Conservation (phyloP, 2,888 invertebrate genomes). For the Spicauda simplicius region DNA sequence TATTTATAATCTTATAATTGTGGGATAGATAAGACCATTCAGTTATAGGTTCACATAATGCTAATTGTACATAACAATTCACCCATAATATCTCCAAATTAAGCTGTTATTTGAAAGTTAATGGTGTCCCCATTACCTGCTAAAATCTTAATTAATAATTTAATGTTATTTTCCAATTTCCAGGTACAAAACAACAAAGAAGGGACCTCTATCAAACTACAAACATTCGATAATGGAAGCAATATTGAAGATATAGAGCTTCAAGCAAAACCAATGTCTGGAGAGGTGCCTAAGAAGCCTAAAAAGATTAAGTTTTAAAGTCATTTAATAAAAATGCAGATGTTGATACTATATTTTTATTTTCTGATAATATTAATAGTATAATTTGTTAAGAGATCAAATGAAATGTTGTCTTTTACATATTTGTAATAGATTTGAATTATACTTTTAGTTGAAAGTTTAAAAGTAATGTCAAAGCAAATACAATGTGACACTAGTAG, state of each 20-base stretch:
- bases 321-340: background rate
- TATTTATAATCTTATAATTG: too few species aligned
- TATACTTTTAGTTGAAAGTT: too few species aligned
- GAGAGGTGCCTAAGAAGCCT: constrained; percentile 61
- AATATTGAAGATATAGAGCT: constrained; percentile 74
- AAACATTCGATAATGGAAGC: constrained; percentile 65
- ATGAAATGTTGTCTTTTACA: background rate
- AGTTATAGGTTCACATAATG: too few species aligned
- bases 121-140: too few species aligned
- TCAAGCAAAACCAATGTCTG: constrained; percentile 45
- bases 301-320: constrained; percentile 75
- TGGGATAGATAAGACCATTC: too few species aligned
- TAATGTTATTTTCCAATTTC: constrained; percentile 40
- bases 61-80: too few species aligned
- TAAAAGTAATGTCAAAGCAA: too few species aligned
- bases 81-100: too few species aligned
- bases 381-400: background rate
- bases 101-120: too few species aligned
- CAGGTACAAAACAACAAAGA: constrained; percentile 73
- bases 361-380: background rate
- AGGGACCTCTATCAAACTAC: constrained; percentile 73
- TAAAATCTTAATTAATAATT: too few species aligned
- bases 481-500: too few species aligned
- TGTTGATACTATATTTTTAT: background rate
- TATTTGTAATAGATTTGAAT: background rate